Evolutionary conservation across 2,797 vertebrate species (phyloP).

Genomic region (Protonibea diacanthus): DNA sequence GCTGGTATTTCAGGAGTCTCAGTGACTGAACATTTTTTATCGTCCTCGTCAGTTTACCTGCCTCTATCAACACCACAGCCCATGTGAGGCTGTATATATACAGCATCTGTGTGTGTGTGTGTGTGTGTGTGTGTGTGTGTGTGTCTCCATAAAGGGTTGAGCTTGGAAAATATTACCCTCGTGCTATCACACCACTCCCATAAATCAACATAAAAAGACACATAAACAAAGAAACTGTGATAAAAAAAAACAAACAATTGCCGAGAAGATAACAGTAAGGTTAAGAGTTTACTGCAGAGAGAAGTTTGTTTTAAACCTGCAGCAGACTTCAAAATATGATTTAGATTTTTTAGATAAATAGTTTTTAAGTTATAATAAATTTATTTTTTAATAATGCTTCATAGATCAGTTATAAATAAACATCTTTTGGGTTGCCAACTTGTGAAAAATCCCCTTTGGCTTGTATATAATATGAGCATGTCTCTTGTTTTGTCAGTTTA

Average conservation of each 20-base stretch:
- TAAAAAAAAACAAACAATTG: not conserved
- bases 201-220: slow-evolving; percentile 22
- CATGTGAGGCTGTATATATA: not conserved
- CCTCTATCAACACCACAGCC: slow-evolving; percentile 12
- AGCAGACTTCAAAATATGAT: not conserved
- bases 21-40: slow-evolving; percentile 32
- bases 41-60: slow-evolving; percentile 3
- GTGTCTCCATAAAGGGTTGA: not conserved
- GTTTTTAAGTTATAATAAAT: not conserved
- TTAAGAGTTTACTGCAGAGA: not conserved
- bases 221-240: slow-evolving; percentile 4
- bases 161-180: slow-evolving; percentile 16
- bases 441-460: not conserved
- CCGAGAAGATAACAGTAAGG: not conserved
- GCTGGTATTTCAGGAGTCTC: not conserved
- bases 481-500: not conserved
- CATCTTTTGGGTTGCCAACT: not conserved
- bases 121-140: slow-evolving; percentile 3
- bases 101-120: not conserved
- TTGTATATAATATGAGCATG: not conserved
- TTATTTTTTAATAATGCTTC: not conserved
- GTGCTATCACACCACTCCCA: not conserved
- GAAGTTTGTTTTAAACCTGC: not conserved
- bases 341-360: not conserved
- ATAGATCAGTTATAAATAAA: not conserved